Evolutionary conservation across 2,113 vertebrate genomes (phyloP).

Genomic region (Solenodon paradoxus): DNA sequence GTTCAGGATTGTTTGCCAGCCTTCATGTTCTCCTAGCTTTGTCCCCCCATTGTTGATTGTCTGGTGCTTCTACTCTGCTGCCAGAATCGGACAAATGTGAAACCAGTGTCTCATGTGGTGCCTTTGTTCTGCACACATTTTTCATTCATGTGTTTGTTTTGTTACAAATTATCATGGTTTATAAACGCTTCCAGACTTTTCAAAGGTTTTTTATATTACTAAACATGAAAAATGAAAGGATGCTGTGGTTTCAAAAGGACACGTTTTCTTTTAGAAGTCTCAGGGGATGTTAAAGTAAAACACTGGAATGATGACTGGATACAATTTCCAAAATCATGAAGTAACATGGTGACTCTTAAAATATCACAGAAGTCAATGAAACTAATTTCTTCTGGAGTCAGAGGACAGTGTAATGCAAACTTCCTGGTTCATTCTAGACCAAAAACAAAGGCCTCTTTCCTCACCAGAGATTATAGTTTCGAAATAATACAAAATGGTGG

Average conservation of each 20-base stretch:
- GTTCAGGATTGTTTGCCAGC: conserved; percentile 29
- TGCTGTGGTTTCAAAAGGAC: conserved; percentile 55
- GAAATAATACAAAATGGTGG: conserved; percentile 35
- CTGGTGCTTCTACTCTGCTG: conserved; percentile 51
- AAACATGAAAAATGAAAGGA: conserved; percentile 60
- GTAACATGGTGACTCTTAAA: conserved; percentile 28
- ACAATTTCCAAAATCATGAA: not conserved
- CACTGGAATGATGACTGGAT: not conserved
- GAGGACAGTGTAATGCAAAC: not conserved
- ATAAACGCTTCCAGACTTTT: conserved; percentile 65
- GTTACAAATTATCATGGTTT: conserved; percentile 75
- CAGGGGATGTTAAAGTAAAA: conserved; percentile 36
- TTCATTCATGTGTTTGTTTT: conserved; percentile 73
- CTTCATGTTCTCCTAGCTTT: not conserved
- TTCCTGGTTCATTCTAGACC: not conserved
- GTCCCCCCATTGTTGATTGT: conserved; percentile 52
- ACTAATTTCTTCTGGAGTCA: conserved; percentile 57
- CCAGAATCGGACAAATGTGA: conserved; percentile 54
- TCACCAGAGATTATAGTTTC: not conserved
- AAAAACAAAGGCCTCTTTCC: not conserved
- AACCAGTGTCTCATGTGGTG: conserved; percentile 57
- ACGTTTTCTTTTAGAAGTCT: conserved; percentile 41
- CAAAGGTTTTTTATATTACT: conserved; percentile 59
- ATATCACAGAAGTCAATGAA: conserved; percentile 63
- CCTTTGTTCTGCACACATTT: conserved; percentile 46